Conservation (phyloP, 2,113 vertebrate genomes). For the Elephas maximus region DNA sequence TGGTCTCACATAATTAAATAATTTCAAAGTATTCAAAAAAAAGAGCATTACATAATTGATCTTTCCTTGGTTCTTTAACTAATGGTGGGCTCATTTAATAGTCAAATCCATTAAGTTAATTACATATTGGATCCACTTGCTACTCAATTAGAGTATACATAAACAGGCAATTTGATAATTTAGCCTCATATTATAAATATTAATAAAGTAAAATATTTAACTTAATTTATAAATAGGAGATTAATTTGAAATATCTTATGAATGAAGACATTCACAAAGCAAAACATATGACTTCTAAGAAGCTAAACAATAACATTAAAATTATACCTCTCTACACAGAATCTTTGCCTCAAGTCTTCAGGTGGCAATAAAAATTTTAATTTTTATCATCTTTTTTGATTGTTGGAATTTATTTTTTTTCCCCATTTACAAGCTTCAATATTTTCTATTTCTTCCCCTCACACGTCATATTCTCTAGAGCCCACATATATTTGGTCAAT, state of each 20-base stretch:
- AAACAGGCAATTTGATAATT: slow-evolving; percentile 71
- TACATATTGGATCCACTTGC: slow-evolving; percentile 61
- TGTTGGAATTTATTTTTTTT: not conserved
- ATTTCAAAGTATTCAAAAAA: not conserved
- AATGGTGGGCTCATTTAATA: slow-evolving; percentile 63
- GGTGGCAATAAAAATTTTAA: slow-evolving; percentile 20
- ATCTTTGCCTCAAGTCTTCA: slow-evolving; percentile 1
- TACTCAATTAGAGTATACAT: slow-evolving; percentile 57
- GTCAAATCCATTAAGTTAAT: slow-evolving; percentile 77
- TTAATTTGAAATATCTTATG: slow-evolving; percentile 40
- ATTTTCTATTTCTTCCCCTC: not conserved
- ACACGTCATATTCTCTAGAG: not conserved
- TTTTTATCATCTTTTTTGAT: not conserved
- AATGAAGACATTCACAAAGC: not conserved
- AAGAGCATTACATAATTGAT: slow-evolving; percentile 60
- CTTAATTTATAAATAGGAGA: slow-evolving; percentile 40
- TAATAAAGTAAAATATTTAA: slow-evolving; percentile 62
- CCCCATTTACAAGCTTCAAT: not conserved
- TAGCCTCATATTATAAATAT: slow-evolving; percentile 69
- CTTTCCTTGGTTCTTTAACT: slow-evolving; percentile 73
- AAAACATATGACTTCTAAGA: not conserved
- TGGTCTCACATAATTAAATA: slow-evolving; percentile 47
- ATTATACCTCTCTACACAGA: not conserved
- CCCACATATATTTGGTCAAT: not conserved
- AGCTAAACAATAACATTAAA: not conserved